These are phyloP conservation scores for Pangasius larnaudii DNA, from an alignment of 2,797 vertebrate species.

Conservation along the genomic window DNA sequence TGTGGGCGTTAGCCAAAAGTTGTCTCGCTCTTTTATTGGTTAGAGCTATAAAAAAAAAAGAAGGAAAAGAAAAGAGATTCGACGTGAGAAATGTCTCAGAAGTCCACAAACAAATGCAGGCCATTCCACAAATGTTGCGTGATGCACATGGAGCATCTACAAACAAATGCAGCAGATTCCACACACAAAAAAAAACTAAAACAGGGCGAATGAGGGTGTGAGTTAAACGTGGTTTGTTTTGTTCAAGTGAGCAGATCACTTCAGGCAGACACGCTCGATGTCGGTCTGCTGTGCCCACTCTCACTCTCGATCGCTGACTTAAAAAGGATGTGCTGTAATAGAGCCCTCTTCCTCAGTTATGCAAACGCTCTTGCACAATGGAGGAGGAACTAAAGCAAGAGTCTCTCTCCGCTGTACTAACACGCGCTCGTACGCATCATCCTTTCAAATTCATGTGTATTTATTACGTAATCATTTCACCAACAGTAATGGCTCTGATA, in stretches of 20 bases:
- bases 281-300: neutral
- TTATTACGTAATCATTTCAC: neutral
- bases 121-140: neutral
- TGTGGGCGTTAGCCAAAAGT: neutral
- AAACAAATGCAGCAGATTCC: neutral
- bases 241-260: neutral
- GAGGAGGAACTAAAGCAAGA: conserved; percentile 25
- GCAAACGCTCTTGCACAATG: conserved; percentile 24
- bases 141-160: neutral
- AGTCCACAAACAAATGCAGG: neutral
- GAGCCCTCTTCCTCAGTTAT: conserved; percentile 34
- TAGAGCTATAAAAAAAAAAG: neutral
- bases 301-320: neutral
- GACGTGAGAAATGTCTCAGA: neutral
- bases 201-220: neutral
- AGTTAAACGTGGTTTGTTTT: neutral
- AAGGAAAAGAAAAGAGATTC: neutral
- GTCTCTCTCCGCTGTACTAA: neutral
- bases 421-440: neutral
- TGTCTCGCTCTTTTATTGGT: neutral
- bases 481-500: neutral
- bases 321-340: conserved; percentile 44
- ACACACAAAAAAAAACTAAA: neutral
- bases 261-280: too few relatives aligned
- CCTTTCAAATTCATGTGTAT: too few relatives aligned